Conservation (phyloP, 2,113 vertebrate species). For the Mormoops blainvillei region DNA sequence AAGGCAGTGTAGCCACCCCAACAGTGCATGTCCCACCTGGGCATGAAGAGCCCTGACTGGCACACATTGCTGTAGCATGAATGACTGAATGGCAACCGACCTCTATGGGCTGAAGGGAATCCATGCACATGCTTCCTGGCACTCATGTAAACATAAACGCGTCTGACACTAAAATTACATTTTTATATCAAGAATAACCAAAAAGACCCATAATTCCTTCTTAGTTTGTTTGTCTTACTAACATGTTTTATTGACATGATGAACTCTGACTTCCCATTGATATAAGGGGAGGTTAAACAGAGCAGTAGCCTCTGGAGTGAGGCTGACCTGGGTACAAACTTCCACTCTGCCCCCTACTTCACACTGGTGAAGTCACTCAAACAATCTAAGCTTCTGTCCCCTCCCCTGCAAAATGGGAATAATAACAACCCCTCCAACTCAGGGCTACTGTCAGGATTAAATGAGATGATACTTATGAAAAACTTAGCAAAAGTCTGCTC, state of each 20-base stretch:
- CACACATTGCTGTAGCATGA: accelerated
- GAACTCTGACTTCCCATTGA: background rate
- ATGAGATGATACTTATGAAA: background rate
- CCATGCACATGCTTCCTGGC: background rate
- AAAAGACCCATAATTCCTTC: background rate
- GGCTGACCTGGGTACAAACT: accelerated
- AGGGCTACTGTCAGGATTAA: background rate
- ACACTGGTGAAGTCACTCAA: background rate
- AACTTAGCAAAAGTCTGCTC: background rate
- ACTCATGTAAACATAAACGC: background rate
- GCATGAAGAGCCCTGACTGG: background rate
- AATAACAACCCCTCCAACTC: background rate
- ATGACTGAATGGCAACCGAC: accelerated
- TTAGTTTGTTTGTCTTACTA: background rate
- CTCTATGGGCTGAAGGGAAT: background rate
- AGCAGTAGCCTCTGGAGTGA: background rate
- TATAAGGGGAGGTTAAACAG: background rate
- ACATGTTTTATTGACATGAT: background rate
- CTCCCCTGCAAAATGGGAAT: background rate
- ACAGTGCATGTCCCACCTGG: accelerated
- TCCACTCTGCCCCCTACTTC: background rate
- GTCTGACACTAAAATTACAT: background rate
- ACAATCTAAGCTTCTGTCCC: background rate
- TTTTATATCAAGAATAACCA: background rate
- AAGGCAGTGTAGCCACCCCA: too few relatives aligned